Base-by-base conservation (phyloP, 37 sponge, comb jelly and placozoan species). In the Oscarella lobularis region DNA sequence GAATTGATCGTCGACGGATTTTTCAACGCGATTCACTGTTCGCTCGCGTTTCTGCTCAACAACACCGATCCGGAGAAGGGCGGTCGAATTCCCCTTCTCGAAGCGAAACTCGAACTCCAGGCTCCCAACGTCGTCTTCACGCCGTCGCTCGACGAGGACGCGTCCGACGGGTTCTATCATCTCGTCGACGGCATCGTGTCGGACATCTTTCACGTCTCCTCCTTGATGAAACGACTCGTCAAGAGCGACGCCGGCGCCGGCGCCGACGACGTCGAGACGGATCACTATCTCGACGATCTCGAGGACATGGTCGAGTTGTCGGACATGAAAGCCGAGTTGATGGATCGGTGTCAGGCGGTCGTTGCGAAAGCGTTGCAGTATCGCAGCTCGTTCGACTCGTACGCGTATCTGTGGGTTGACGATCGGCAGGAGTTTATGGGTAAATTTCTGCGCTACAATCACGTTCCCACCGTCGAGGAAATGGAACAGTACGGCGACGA, bases 331-430 rank as follows among this genome's bases (percentile, higher is more conserved):
- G 90, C 90, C 41, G 99, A 98, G 66, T 38, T 98, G 0, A 80
- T 95, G 73, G 70, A 75, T 30, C 76, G 89, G 20, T 48, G 60
- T 20, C 60, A 48, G 60, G 20, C 68, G 67, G 84, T 81, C 68
- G 83, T 86, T 33, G 78, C 66, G 73, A 38, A 73, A 74, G 83
- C 78, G 73, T 6, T 39, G 76, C 89, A 94, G 68, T 94, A 84
- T 77, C 81, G 89, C 0, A 80, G 88, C 74, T 84, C 95, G 38
- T 93, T 81, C 73, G 87, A 91, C 74, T 81, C 76, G 33, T 94
- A 90, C 75, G 74, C 92, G 30, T 98, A 98, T 73, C 81, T 98
- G 74, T 98, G 99, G 99, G 89, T 88, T 37, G 99, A 94, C 38
- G 95, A 98, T 65, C 72, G 92, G 14, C 78, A 83, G 31, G 96